Conservation (phyloP, 1,140 invertebrate genomes). For the Idris sp. region DNA sequence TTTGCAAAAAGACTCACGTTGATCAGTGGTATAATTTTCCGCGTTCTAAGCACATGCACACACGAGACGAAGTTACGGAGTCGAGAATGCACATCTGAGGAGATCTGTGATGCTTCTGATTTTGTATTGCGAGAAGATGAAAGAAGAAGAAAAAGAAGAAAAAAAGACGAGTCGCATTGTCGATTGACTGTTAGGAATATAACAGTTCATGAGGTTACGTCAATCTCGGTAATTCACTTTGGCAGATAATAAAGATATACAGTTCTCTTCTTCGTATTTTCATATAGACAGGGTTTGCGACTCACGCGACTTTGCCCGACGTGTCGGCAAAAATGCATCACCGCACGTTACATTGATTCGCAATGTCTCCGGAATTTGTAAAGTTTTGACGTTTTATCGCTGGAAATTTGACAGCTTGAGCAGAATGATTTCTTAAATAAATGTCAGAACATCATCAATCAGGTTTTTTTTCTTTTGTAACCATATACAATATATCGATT, state of each 20-base stretch:
- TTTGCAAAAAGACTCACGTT: background rate
- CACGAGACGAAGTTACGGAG: too few relatives aligned
- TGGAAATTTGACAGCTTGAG: slow-evolving; percentile 3
- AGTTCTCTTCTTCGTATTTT: slow-evolving; percentile 49
- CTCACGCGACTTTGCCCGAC: slow-evolving; percentile 39
- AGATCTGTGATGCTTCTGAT: slow-evolving; percentile 32
- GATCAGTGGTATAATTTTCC: slow-evolving; percentile 42
- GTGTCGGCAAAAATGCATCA: slow-evolving; percentile 18
- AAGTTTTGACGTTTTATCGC: slow-evolving; percentile 22
- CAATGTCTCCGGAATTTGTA: slow-evolving; percentile 18
- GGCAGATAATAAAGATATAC: slow-evolving; percentile 57
- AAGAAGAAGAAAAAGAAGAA: slow-evolving; percentile 18
- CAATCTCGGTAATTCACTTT: slow-evolving; percentile 58
- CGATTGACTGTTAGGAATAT: slow-evolving; percentile 36
- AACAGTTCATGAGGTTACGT: slow-evolving; percentile 54
- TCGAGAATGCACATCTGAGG: background rate
- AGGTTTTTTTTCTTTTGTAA: too few relatives aligned
- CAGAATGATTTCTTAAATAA: slow-evolving; percentile 11
- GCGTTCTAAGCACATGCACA: slow-evolving; percentile 3
- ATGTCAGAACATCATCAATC: slow-evolving; percentile 10
- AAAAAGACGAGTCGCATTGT: slow-evolving; percentile 20
- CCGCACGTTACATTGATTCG: slow-evolving; percentile 9
- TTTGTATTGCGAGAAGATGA: slow-evolving; percentile 24
- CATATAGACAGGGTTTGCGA: slow-evolving; percentile 45
- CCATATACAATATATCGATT: too few relatives aligned